Evolutionary conservation across 2,797 vertebrate genomes (phyloP), one percentile per base, ranked within the genome.

Genomic region (Hippoglossus hippoglossus): DNA sequence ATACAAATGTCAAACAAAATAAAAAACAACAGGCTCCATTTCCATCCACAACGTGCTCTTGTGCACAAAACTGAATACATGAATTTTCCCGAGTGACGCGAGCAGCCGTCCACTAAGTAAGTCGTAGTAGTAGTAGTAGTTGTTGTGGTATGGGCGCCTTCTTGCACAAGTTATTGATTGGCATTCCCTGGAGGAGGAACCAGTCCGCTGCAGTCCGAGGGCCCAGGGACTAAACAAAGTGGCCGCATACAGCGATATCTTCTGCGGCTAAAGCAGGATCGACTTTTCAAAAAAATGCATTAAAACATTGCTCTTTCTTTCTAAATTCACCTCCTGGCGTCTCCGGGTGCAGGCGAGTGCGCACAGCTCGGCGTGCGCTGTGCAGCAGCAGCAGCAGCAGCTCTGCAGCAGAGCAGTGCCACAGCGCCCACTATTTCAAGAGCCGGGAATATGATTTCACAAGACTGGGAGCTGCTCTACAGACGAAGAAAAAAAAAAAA

Each of bases 371-470:
- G 21, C 3, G 56, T 18, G 44, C 44, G 77, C 75, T 60, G 67
- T 67, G 80, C 87, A 87, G 94, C 41, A 46, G 41, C 41, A 46
- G 41, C 41, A 46, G 44, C 44, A 16, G 44, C 44, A 19, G 15
- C 44, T 46, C 44, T 46, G 93, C 58, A 46, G 58, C 58, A 61
- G 24, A 93, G 94, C 93, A 86, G 96, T 93, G 88, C 96, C 96
- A 96, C 94, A 98, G 97, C 97, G 97, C 97, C 97, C 97, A 98
- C 97, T 97, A 97, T 96, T 97, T 93, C 94, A 94, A 89, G 88
- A 95, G 91, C 90, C 89, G 93, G 96, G 96, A 96, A 97, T 94
- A 95, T 94, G 90, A 95, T 95, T 96, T 95, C 96, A 94, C 95
- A 93, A 96, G 95, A 95, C 95, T 93, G 94, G 92, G 93, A 96